Evolutionary conservation across 1,140 invertebrate genomes (phyloP).

Genomic region (Eueides isabella): DNA sequence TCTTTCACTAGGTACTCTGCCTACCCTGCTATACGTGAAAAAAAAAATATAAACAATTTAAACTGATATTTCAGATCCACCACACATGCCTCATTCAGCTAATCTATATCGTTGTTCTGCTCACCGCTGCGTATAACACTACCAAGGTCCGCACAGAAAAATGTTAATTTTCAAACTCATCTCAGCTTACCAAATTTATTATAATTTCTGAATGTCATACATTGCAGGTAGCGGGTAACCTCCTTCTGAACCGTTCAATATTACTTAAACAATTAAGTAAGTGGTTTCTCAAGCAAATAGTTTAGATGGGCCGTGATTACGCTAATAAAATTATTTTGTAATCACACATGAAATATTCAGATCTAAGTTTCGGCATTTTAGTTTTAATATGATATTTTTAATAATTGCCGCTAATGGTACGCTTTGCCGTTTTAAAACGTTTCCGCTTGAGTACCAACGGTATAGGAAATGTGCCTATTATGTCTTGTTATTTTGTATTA

Average conservation of each 20-base stretch:
- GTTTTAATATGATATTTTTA: conserved; percentile 2
- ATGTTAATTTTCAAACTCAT: conserved; percentile 41
- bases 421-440: not conserved
- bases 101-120: conserved; percentile 16
- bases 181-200: conserved; percentile 42
- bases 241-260: conserved; percentile 30
- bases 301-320: conserved; percentile 28
- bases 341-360: conserved; percentile 27
- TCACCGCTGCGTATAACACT: conserved; percentile 27
- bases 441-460: conserved; percentile 2
- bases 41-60: too few relatives aligned
- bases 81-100: conserved; percentile 14
- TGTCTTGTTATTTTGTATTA: not conserved
- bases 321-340: conserved; percentile 31
- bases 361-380: conserved; percentile 21
- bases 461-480: not conserved
- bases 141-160: conserved; percentile 38
- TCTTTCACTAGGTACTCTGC: too few relatives aligned
- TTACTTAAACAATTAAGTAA: conserved; percentile 30
- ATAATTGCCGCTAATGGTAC: conserved; percentile 11
- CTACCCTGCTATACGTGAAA: not conserved
- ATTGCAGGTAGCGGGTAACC: conserved; percentile 31
- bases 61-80: too few relatives aligned
- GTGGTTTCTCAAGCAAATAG: conserved; percentile 27
- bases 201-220: conserved; percentile 42